These are phyloP conservation scores for Butastur rufipennis DNA, from an alignment of 2,113 vertebrate species.

Conservation along the genomic window DNA sequence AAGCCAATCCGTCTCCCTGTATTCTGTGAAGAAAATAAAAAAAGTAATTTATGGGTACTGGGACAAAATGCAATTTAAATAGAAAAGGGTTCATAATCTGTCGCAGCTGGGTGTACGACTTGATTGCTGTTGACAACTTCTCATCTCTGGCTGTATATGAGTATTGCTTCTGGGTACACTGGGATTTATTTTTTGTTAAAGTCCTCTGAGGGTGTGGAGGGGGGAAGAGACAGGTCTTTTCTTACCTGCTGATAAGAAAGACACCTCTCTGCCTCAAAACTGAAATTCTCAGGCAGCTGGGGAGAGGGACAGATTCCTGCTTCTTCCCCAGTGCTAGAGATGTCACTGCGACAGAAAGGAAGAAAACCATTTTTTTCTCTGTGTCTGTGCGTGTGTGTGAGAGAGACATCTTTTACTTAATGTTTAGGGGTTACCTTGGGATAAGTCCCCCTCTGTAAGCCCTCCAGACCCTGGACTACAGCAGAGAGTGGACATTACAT, in stretches of 20 bases:
- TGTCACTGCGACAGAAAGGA: background rate
- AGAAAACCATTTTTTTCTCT: background rate
- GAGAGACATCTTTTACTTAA: too few relatives aligned
- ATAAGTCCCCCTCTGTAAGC: background rate
- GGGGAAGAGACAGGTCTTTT: background rate
- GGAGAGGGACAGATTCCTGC: background rate
- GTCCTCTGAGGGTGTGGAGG: background rate
- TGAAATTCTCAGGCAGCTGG: background rate
- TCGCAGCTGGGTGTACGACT: fast-evolving
- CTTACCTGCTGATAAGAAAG: background rate
- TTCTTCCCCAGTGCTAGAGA: background rate
- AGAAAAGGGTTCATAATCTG: background rate
- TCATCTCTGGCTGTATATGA: fast-evolving
- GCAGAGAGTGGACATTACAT: fast-evolving
- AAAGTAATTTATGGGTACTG: background rate
- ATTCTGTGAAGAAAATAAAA: fast-evolving
- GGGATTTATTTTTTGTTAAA: background rate
- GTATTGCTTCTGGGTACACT: background rate
- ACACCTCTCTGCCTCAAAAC: background rate
- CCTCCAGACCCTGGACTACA: background rate
- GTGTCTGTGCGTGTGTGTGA: background rate
- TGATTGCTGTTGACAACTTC: background rate
- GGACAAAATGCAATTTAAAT: background rate
- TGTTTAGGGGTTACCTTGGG: background rate
- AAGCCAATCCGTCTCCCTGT: background rate